Evolutionary conservation across 2,113 vertebrate genomes (phyloP), one percentile per base, ranked within the genome.

Genomic region (Podarcis raffonei): DNA sequence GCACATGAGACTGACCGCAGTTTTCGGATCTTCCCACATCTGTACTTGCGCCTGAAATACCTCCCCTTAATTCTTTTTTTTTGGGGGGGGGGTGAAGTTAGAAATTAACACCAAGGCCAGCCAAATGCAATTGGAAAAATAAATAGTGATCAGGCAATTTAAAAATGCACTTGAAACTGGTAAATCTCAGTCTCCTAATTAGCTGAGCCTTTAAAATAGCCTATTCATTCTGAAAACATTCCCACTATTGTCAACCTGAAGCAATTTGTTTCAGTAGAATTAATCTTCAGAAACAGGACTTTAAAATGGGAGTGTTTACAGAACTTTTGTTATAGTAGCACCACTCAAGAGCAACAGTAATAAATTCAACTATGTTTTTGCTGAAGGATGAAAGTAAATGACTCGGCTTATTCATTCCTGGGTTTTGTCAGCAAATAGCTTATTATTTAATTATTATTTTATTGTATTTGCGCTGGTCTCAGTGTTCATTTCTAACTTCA

Each of bases 301-400:
- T 71, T 84, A 74, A 35, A 76, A 82, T 30, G 12, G 25, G 82
- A 90, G 27, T 68, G 57, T 65, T 82, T 59, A 48, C 48, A 82
- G 48, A 76, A 76, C 2, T 16, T 65, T 30, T 81, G 32, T 72
- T 72, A 32, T 65, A 89, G 48, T 69, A 82, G 37, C 15, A 76
- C 16, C 30, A 57, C 57, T 75, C 59, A 16, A 81, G 59, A 42
- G 72, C 48, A 65, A 71, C 42, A 59, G 27, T 81, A 35, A 76
- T 66, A 86, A 69, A 53, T 74, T 81, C 35, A 71, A 66, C 53
- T 16, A 11, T 76, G 35, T 39, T 74, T 80, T 80, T 81, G 11
- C 39, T 81, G 32, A 82, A 75, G 39, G 78, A 86, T 86, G 57
- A 86, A 71, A 86, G 37, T 75, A 48, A 23, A 72, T 57, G 35